Base-by-base conservation (phyloP, 2,113 vertebrate genomes). In the Oreotrochilus melanogaster region DNA sequence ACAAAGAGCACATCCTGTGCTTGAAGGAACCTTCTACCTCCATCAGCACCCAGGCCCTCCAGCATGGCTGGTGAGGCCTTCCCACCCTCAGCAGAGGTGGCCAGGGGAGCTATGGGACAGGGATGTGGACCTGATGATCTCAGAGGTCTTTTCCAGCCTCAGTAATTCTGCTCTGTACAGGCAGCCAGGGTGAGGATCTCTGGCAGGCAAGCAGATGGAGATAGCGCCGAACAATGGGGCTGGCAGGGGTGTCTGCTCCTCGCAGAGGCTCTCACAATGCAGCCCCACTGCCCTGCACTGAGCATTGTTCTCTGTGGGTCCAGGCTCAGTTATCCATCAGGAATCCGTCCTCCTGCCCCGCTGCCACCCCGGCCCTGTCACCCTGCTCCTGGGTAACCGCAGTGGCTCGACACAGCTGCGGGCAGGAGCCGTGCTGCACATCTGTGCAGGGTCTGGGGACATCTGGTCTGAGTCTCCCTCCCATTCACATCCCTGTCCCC, bases 381-480 rank as follows among this genome's bases (percentile, higher is more conserved):
- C 66, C 3, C 45, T 66, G 81, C 35, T 70, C 78, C 82, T 0
- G 85, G 74, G 74, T 89, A 94, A 94, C 85, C 95, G 69, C 89
- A 82, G 81, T 3, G 31, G 45, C 89, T 82, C 91, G 93, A 92
- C 89, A 86, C 62, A n/a, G 89, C 78, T 72, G 62, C 1, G 1
- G 14, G 31, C 76, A 78, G 0, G 58, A 89, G 89, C 78, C 73
- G 74, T 16, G 66, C 89, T 37, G 88, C 85, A 76, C 89, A 80
- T 86, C 89, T 24, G 35, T 83, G 60, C 2, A n/a, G 45, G 31
- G 22, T 57, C 37, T 0, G 0, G 0, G 5, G 58, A 95, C 94
- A 95, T 96, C 91, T 97, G 95, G 48, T 94, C 87, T 95, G 93
- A 92, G 95, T 96, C 84, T 91, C 70, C 53, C 42, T 91, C 54